These are phyloP conservation scores for Orthosia gothica DNA, from an alignment of 2,888 invertebrate species.

Conservation along the genomic window DNA sequence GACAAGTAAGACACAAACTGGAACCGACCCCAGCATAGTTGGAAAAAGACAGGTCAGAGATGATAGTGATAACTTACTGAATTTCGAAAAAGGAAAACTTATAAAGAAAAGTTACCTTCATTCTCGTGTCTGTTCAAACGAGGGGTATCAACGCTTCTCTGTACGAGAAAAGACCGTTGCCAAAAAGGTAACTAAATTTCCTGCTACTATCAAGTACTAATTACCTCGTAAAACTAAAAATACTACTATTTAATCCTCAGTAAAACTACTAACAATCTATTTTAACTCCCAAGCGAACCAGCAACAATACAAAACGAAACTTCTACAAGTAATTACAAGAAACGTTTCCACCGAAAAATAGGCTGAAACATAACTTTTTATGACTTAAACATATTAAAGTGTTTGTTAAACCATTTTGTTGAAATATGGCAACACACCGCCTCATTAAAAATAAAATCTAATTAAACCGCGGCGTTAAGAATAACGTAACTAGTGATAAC, in stretches of 20 bases:
- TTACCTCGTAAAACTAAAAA: constrained; percentile 29
- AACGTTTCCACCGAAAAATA: constrained; percentile 21
- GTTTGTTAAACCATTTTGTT: constrained; percentile 45
- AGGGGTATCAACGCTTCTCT: not conserved
- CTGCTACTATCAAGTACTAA: not conserved
- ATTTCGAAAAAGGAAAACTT: too few relatives aligned
- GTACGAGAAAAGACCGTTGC: not conserved
- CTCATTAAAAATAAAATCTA: constrained; percentile 54
- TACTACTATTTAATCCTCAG: not conserved
- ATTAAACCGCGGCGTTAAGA: constrained; percentile 36
- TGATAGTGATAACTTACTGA: too few relatives aligned
- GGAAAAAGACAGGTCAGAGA: too few relatives aligned
- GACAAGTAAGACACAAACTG: too few relatives aligned
- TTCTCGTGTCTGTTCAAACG: not conserved
- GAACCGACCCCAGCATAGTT: too few relatives aligned
- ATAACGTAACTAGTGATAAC: constrained; percentile 36
- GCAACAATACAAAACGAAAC: constrained; percentile 7
- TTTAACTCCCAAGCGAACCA: constrained; percentile 2
- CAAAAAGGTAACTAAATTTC: not conserved
- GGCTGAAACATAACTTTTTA: constrained; percentile 20
- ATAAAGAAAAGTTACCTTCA: too few relatives aligned
- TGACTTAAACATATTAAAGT: constrained; percentile 32
- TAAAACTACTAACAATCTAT: constrained; percentile 8
- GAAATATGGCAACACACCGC: constrained; percentile 21
- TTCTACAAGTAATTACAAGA: constrained; percentile 4